Evolutionary conservation across 2,888 invertebrate genomes (phyloP).

Genomic region (Macroteleia sp.): DNA sequence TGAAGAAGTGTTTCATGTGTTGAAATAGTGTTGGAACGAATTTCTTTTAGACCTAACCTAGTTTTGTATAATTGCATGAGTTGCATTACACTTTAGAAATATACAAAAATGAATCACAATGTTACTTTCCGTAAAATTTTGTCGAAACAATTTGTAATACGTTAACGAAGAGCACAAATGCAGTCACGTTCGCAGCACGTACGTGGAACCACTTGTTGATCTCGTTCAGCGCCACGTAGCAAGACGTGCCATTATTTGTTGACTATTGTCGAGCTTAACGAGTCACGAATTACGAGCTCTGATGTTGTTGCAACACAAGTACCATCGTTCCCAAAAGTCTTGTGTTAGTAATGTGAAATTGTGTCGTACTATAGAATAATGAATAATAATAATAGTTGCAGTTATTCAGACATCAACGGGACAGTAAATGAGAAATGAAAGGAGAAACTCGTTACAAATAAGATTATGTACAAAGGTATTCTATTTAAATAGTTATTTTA

Average conservation of each 20-base stretch:
- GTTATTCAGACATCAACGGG: conserved; percentile 38
- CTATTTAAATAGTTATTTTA: conserved; percentile 40
- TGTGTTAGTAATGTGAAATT: conserved; percentile 32
- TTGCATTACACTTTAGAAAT: too few species aligned
- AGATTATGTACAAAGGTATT: conserved; percentile 38
- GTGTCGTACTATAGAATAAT: conserved; percentile 25
- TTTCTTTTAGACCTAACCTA: too few species aligned
- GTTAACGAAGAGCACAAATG: conserved; percentile 41
- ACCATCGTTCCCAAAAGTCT: conserved; percentile 45
- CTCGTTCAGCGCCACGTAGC: conserved; percentile 49
- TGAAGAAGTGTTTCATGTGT: too few species aligned
- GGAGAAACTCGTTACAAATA: conserved; percentile 37
- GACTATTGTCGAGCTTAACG: conserved; percentile 64
- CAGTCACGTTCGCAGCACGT: conserved; percentile 33
- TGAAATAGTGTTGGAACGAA: too few species aligned
- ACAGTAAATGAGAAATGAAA: conserved; percentile 34
- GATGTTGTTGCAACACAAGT: conserved; percentile 48
- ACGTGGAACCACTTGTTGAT: conserved; percentile 58
- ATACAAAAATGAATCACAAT: too few species aligned
- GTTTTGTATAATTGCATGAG: too few species aligned
- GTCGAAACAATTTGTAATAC: conserved; percentile 50
- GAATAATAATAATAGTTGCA: conserved; percentile 53
- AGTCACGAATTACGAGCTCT: conserved; percentile 58
- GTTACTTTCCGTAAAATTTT: conserved; percentile 30
- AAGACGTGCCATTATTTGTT: conserved; percentile 60